Evolutionary conservation across 2,113 vertebrate genomes (phyloP), one percentile per base, ranked within the genome.

Genomic region (Malurus melanocephalus): DNA sequence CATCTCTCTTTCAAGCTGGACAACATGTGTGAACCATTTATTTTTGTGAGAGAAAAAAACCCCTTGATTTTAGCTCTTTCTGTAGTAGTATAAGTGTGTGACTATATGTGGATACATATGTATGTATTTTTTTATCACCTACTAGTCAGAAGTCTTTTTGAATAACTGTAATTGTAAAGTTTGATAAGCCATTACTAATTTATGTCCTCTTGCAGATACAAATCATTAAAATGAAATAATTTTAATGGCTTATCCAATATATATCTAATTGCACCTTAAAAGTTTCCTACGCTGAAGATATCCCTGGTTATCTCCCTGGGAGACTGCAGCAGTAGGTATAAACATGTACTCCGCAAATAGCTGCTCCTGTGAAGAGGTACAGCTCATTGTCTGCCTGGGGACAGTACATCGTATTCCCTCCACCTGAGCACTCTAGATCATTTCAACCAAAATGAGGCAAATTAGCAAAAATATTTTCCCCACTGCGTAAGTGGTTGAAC

Each of bases 151-250:
- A 48, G 35, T 92, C 15, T 92, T 95, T 94, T 84, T 38, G 69
- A 94, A 67, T 90, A 92, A 93, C 30, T 93, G 93, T 6, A 94
- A 88, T 67, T 91, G 61, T 93, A 83, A 94, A 85, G 53, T 95
- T 94, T 97, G 96, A 96, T 94, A 96, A 95, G 48, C 89, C 94
- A 88, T 95, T 94, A 84, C 80, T 96, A 95, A 95, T 96, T 96
- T 96, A 94, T 79, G 80, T 90, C 85, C 32, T 95, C 60, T 96
- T 89, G 72, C 87, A 94, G 89, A 95, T 93, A 94, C 72, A 93
- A 96, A 95, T 96, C 26, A 94, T 96, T 96, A 94, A 94, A 95
- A 96, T 89, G 17, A 93, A 95, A 94, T 89, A 12, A 92, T 90
- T 91, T 95, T 94, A 94, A 94, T 96, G 79, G 59, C 52, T 96